Percentiles rank a stretch among this genome's conserved stretches.
Evolutionary conservation across 53 echinoderm and acorn worm genomes (phyloP).

Genomic region (Stichopus horrens): DNA sequence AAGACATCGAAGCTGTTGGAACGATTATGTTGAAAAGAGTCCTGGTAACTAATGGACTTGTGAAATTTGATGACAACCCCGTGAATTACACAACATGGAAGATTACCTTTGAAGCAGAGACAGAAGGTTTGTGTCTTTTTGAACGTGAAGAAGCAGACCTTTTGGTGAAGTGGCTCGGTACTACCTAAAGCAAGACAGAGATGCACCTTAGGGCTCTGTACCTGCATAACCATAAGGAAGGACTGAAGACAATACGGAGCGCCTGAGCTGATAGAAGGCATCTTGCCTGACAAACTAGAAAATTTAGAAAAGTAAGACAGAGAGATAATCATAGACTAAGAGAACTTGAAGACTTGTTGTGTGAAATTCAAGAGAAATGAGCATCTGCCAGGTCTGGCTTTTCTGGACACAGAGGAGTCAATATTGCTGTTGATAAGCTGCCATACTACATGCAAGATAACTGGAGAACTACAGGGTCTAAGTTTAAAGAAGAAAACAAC

Average conservation of each 20-base stretch:
- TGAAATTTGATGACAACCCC: conserved; percentile 45
- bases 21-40: conserved; percentile 20
- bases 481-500: conserved; percentile 38
- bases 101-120: conserved; percentile 38
- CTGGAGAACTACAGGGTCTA: conserved; percentile 6
- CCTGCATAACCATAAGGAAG: conserved; percentile 12
- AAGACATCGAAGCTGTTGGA: neutral
- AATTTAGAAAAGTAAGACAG: neutral
- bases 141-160: conserved; percentile 48
- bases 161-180: conserved; percentile 52
- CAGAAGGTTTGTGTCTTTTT: conserved; percentile 36
- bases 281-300: conserved; percentile 34
- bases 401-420: conserved; percentile 41
- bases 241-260: conserved; percentile 53
- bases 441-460: conserved; percentile 30
- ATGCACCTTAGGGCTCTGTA: conserved; percentile 45
- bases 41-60: conserved; percentile 31
- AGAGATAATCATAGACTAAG: neutral
- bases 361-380: conserved; percentile 29
- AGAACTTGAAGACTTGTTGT: conserved; percentile 44
- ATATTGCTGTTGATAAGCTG: conserved; percentile 20
- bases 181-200: conserved; percentile 21
- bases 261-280: conserved; percentile 47
- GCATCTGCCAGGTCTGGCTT: conserved; percentile 38
- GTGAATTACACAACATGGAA: conserved; percentile 41